Conservation (phyloP, 2,888 invertebrate genomes). For the Camponotus fellah region DNA sequence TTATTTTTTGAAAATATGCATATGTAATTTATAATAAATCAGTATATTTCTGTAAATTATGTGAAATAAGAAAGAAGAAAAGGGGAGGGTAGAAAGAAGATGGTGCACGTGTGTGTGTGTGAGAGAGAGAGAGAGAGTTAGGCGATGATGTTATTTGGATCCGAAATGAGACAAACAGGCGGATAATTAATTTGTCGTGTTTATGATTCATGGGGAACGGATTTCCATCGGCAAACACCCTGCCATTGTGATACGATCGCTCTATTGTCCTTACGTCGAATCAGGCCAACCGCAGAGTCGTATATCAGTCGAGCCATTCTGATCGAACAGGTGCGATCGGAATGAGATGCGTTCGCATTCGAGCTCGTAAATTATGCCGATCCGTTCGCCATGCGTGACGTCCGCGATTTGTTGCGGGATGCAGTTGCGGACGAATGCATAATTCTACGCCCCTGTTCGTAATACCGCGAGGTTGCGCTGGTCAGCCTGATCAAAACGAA, state of each 20-base stretch:
- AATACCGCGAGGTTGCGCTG: slow-evolving; percentile 20
- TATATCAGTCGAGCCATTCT: slow-evolving; percentile 65
- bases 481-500: slow-evolving; percentile 17
- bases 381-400: slow-evolving; percentile 63
- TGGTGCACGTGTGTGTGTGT: too few relatives aligned
- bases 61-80: background rate
- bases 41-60: background rate
- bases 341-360: slow-evolving; percentile 62
- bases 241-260: slow-evolving; percentile 58
- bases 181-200: slow-evolving; percentile 58
- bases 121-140: background rate
- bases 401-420: slow-evolving; percentile 57
- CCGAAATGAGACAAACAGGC: slow-evolving; percentile 50
- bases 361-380: slow-evolving; percentile 68
- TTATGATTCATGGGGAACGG: slow-evolving; percentile 49
- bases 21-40: background rate
- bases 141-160: slow-evolving; percentile 4
- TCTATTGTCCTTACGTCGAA: slow-evolving; percentile 67
- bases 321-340: slow-evolving; percentile 70
- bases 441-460: slow-evolving; percentile 37
- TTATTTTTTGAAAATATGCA: background rate
- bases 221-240: slow-evolving; percentile 51
- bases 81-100: background rate
- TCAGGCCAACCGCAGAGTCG: slow-evolving; percentile 46
- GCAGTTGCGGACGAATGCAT: slow-evolving; percentile 51